Evolutionary conservation across 2,888 invertebrate genomes (phyloP), one percentile per base, ranked within the genome.

Genomic region (Himalopsyche tibetana): DNA sequence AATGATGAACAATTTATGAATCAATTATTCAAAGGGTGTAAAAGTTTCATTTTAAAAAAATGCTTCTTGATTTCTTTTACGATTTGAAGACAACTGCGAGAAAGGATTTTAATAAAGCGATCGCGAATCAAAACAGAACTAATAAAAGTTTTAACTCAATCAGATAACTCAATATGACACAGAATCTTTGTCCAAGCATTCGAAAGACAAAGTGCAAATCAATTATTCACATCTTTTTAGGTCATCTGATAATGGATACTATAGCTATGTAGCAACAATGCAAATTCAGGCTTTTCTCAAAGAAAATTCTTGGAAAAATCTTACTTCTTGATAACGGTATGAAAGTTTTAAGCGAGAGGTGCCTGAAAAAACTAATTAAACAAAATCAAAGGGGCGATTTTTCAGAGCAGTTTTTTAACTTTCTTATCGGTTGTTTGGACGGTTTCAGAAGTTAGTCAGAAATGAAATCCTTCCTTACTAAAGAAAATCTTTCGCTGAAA

Each of bases 281-380:
- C 82, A 83, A 84, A 81, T 86, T 84, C 82, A 84, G 83, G 83
- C 84, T 69, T 86, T 80, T 87, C 83, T 84, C 42, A 74, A 80
- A 84, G 28, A 85, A 80, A 85, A 85, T 56, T 69, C 69, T 28
- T 42, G 8, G 28, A 85, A 80, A 85, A 85, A 83, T 69, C 69
- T 28, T 19, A 19, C 63, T 85, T 81, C 19, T 82, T 83, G 86
- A 86, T 86, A 86, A 86, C 83, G 45, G 80, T 80, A 80, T 82
- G 36, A 82, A 86, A 87, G 63, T 82, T 82, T 82, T 63, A 40
- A 74, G 69, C 82, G 45, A 63, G 69, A 51, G 55, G 83, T 63
- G 63, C 85, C 79, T 45, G 80, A 81, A 83, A 51, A 87, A 87
- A 86, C 85, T 87, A 87, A 87, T 87, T 86, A 86, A 84, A 87